phyloP scores from a whole-genome alignment of 23 tunicate genomes.

The Trididemnum nubilum region DNA sequence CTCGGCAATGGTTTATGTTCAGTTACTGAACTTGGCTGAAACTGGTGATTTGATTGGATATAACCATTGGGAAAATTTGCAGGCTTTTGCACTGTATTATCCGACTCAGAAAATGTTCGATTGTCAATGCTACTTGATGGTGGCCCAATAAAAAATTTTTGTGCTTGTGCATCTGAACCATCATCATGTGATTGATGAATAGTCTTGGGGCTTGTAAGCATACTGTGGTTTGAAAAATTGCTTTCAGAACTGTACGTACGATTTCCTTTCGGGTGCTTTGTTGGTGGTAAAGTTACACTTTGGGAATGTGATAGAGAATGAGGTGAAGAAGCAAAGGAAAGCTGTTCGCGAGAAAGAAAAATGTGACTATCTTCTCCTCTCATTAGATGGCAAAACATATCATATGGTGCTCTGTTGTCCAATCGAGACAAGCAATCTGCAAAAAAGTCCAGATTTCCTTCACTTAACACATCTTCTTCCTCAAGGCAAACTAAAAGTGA shows the following conservation, averaged over 20 bases:
- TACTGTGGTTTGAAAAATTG: no score
- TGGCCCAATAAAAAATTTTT: no score
- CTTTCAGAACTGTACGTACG: background rate
- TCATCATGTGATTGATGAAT: no score
- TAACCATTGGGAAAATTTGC: no score
- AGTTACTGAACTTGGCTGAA: no score
- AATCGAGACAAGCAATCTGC: constrained; percentile 15
- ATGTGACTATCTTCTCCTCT: constrained; percentile 23
- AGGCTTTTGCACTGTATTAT: no score
- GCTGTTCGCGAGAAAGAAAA: constrained; percentile 35
- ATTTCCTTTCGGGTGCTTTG: background rate
- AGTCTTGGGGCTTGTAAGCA: no score
- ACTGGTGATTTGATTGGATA: no score
- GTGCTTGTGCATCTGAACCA: no score
- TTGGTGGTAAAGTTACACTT: background rate
- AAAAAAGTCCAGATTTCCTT: constrained; percentile 49
- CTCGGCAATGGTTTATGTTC: no score
- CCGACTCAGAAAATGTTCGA: no score
- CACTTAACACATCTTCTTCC: constrained; percentile 60
- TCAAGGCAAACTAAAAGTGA: constrained; percentile 45
- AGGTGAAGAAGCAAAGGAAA: background rate
- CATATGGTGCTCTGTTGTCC: constrained; percentile 40
- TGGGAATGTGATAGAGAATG: constrained; percentile 1
- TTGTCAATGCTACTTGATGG: no score
- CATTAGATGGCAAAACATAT: constrained; percentile 18